phyloP scores from a whole-genome alignment of 2,113 vertebrate genomes.

The Dryoscopus gambensis region DNA sequence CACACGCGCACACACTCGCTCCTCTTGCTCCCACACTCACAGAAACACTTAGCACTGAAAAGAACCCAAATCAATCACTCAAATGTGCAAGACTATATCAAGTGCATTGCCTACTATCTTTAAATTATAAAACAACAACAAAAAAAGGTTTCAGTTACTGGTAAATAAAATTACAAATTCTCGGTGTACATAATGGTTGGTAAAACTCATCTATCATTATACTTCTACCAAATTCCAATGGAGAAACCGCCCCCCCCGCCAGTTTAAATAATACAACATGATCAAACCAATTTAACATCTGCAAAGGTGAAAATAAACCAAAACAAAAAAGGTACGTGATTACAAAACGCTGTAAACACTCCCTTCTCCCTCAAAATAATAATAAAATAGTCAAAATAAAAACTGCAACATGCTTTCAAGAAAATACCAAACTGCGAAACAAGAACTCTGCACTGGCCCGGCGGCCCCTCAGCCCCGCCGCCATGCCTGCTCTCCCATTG shows the following conservation, averaged over 20 bases:
- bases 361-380: slow-evolving; percentile 47
- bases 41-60: slow-evolving; percentile 24
- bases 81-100: slow-evolving; percentile 64
- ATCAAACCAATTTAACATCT: slow-evolving; percentile 65
- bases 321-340: slow-evolving; percentile 62
- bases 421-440: slow-evolving; percentile 60
- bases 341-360: slow-evolving; percentile 68
- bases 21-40: slow-evolving; percentile 27
- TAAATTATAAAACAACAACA: slow-evolving; percentile 69
- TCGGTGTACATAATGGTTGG: slow-evolving; percentile 58
- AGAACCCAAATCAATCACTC: slow-evolving; percentile 63
- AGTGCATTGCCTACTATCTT: slow-evolving; percentile 68
- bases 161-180: slow-evolving; percentile 67
- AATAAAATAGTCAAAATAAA: slow-evolving; percentile 56
- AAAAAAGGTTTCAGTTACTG: slow-evolving; percentile 48
- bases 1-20: background rate
- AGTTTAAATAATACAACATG: slow-evolving; percentile 68
- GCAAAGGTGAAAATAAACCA: slow-evolving; percentile 65
- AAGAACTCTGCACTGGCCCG: slow-evolving; percentile 44
- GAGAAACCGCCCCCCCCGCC: background rate
- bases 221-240: slow-evolving; percentile 46
- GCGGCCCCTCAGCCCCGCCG: background rate
- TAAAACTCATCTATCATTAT: slow-evolving; percentile 53
- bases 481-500: background rate
- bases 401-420: slow-evolving; percentile 72